phyloP scores from a whole-genome alignment of 1,140 invertebrate genomes.

The Arion vulgaris region DNA sequence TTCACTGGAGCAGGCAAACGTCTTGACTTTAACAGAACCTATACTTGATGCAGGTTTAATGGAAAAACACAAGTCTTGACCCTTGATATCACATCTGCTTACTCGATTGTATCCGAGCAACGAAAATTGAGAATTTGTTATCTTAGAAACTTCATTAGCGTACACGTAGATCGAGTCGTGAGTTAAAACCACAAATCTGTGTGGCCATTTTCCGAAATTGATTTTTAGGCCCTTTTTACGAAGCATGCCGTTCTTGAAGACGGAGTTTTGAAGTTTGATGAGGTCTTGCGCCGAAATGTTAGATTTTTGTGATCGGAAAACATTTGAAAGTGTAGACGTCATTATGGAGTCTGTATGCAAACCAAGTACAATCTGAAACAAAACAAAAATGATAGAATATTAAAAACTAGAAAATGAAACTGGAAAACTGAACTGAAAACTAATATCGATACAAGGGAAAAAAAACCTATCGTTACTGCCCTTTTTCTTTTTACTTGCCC shows the following conservation, averaged over 20 bases:
- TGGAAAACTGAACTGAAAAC: too few species aligned
- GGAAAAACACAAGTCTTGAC: conserved; percentile 19
- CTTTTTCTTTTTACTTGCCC: too few species aligned
- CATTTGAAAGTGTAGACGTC: neutral
- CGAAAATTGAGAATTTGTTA: neutral
- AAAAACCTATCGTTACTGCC: too few species aligned
- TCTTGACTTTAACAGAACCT: neutral
- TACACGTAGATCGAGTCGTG: neutral
- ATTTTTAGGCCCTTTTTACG: neutral
- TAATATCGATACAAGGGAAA: too few species aligned
- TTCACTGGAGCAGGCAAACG: neutral
- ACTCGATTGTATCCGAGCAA: conserved; percentile 12
- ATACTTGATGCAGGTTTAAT: neutral
- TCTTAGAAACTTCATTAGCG: neutral
- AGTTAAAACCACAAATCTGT: neutral
- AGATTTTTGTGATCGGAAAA: neutral
- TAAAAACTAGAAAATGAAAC: too few species aligned
- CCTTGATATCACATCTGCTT: neutral
- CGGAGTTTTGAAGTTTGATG: neutral
- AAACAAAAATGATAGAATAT: too few species aligned
- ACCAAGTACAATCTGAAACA: neutral
- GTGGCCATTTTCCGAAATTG: conserved; percentile 13
- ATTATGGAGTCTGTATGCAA: neutral
- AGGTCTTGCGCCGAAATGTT: neutral
- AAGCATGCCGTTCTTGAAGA: conserved; percentile 11